Evolutionary conservation across 2,113 vertebrate species (phyloP).

Genomic region (Brachypteracias leptosomus): DNA sequence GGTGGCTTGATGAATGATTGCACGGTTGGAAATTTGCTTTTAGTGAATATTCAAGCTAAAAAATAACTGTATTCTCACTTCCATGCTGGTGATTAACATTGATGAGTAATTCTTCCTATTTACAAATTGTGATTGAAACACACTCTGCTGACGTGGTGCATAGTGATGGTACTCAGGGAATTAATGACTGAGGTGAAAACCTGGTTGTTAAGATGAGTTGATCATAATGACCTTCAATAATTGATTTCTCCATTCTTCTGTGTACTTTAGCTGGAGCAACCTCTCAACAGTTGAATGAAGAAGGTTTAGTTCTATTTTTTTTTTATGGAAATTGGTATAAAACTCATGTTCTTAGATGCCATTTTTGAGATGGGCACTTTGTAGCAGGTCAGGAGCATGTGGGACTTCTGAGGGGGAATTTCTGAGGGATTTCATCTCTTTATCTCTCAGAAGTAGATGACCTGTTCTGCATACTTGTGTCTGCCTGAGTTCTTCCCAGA

Average conservation of each 20-base stretch:
- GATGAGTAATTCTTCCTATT: background rate
- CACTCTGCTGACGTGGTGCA: background rate
- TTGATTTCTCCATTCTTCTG: background rate
- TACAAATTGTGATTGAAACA: background rate
- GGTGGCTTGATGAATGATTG: background rate
- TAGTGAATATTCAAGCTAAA: background rate
- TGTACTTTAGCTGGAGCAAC: background rate
- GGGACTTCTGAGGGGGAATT: background rate
- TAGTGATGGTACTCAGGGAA: background rate
- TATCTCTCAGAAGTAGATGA: background rate
- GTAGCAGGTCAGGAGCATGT: background rate
- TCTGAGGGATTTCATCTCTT: background rate
- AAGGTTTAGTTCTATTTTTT: background rate
- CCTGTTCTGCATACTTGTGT: background rate
- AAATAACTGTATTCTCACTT: background rate
- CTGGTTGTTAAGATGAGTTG: background rate
- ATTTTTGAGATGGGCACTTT: background rate
- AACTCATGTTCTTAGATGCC: rapidly evolving
- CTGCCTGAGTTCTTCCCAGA: background rate
- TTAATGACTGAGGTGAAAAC: background rate
- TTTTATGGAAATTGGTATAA: background rate
- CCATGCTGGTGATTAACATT: background rate
- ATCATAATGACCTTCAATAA: background rate
- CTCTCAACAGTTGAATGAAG: background rate
- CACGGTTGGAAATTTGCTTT: conserved; percentile 1